phyloP scores from a whole-genome alignment of 2,113 vertebrate genomes.

The Sigmodon hispidus region DNA sequence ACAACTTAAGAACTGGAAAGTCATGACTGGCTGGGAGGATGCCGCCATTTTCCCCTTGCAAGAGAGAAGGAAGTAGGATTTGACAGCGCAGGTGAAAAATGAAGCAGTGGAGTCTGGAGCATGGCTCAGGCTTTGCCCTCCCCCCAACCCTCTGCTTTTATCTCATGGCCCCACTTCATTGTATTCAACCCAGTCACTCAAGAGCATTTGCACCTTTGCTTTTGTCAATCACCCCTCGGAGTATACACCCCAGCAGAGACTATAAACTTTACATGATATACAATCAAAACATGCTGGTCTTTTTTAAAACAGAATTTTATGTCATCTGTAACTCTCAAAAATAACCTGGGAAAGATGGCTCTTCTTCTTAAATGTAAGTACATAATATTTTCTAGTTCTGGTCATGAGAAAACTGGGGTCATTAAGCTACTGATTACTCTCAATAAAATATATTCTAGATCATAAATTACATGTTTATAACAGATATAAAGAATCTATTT shows the following conservation, averaged over 20 bases:
- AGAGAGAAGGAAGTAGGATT: not conserved
- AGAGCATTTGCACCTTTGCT: not conserved
- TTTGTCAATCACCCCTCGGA: not conserved
- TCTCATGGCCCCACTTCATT: not conserved
- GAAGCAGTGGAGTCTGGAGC: not conserved
- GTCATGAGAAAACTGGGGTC: not conserved
- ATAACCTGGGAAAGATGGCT: not conserved
- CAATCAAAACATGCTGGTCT: not conserved
- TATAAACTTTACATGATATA: not conserved
- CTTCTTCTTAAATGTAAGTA: not conserved
- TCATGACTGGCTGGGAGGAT: not conserved
- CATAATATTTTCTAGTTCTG: not conserved
- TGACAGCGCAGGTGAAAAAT: not conserved
- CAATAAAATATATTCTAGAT: not conserved
- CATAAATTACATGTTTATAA: not conserved
- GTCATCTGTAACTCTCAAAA: not conserved
- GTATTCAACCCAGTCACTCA: not conserved
- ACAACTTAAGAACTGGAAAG: not conserved
- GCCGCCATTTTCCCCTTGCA: not conserved
- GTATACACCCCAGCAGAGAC: not conserved
- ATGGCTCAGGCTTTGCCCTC: not conserved
- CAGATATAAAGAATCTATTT: not conserved
- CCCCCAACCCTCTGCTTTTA: rapidly evolving
- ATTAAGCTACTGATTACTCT: not conserved
- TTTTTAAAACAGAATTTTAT: not conserved